phyloP scores from a whole-genome alignment of 2,113 vertebrate species.

The Clarias magur region DNA sequence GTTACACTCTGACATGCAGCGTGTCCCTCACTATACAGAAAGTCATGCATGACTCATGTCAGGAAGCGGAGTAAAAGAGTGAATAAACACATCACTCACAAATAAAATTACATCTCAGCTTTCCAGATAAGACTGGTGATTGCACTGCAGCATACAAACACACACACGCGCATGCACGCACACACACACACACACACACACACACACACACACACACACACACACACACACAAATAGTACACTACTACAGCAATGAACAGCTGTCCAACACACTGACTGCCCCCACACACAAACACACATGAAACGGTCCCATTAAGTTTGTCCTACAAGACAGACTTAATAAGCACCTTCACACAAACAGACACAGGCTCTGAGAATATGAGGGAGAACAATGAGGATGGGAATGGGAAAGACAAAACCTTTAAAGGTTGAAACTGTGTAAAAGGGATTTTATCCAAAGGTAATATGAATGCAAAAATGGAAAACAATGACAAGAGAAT shows the following conservation, averaged over 20 bases:
- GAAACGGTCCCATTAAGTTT: slow-evolving; percentile 49
- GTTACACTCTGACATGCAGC: background rate
- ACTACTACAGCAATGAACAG: slow-evolving; percentile 12
- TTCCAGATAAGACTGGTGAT: background rate
- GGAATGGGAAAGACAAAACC: background rate
- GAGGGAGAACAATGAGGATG: background rate
- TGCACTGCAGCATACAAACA: background rate
- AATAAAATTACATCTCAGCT: slow-evolving; percentile 7
- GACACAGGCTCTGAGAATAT: slow-evolving; percentile 43
- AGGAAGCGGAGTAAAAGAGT: background rate
- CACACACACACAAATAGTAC: background rate
- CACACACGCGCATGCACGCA: background rate
- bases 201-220: too few species aligned
- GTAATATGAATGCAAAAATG: slow-evolving; percentile 7
- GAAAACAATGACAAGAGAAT: background rate
- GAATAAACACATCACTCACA: slow-evolving; percentile 15
- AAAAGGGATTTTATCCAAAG: slow-evolving; percentile 12
- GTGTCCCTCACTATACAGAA: background rate
- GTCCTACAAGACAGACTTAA: slow-evolving; percentile 66
- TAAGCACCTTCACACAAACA: slow-evolving; percentile 65
- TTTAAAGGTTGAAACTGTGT: background rate
- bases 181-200: background rate
- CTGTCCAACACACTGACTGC: slow-evolving; percentile 50
- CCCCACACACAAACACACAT: slow-evolving; percentile 44
- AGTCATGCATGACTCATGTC: slow-evolving; percentile 7